Conservation (phyloP, 1,140 invertebrate genomes). For the Eurosta solidaginis region DNA sequence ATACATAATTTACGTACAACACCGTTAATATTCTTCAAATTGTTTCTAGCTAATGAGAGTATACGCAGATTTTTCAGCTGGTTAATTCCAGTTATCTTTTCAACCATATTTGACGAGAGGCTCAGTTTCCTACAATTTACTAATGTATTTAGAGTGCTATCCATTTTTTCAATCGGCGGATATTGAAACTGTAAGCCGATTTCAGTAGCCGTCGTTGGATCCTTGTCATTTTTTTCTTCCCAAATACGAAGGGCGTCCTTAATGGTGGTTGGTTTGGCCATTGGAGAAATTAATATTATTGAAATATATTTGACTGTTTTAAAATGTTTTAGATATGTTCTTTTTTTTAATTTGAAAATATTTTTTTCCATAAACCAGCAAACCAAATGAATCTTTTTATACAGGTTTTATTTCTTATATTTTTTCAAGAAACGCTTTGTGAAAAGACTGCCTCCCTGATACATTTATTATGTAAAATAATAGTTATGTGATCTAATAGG, state of each 20-base stretch:
- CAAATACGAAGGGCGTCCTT: slow-evolving; percentile 80
- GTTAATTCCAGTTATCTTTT: slow-evolving; percentile 80
- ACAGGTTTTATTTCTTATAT: no score
- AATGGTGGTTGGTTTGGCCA: slow-evolving; percentile 65
- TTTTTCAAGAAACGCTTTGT: no score
- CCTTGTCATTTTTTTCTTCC: slow-evolving; percentile 77
- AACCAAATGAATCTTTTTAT: no score
- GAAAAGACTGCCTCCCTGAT: no score
- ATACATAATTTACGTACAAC: slow-evolving; percentile 63
- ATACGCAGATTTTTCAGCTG: slow-evolving; percentile 82
- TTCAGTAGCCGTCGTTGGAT: slow-evolving; percentile 71
- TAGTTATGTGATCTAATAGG: no score
- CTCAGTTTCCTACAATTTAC: slow-evolving; percentile 79
- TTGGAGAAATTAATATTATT: background rate
- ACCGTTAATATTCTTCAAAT: slow-evolving; percentile 85
- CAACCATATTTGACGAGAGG: slow-evolving; percentile 90
- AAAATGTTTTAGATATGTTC: no score
- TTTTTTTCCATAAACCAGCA: no score
- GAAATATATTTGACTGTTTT: no score
- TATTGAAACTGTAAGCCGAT: slow-evolving; percentile 79
- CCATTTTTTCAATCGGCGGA: slow-evolving; percentile 84
- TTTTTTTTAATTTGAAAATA: no score
- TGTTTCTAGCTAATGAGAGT: slow-evolving; percentile 85
- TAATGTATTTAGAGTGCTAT: slow-evolving; percentile 68
- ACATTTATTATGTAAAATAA: no score